Evolutionary conservation across 2,888 invertebrate genomes (phyloP), one percentile per base, ranked within the genome.

Genomic region (Trachelus tabidus): DNA sequence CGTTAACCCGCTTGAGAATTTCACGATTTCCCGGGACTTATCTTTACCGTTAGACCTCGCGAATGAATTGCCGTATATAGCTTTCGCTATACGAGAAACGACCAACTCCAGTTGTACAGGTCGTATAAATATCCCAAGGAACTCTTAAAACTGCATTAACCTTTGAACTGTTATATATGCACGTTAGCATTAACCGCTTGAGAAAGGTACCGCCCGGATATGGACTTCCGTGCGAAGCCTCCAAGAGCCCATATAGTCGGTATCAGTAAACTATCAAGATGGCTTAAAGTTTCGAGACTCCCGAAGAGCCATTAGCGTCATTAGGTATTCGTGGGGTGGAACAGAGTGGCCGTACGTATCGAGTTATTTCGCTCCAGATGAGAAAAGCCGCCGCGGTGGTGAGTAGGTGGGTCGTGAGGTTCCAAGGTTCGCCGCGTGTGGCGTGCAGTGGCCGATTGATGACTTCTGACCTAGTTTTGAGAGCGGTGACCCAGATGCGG

Each of bases 401-500:
- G 81, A 83, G 80, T 79, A 80, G 84, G 80, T 82, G 79, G 79
- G 79, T 81, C 77, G 80, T 34, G 79, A 73, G 35, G 33, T n/a
- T 31, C 75, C 71, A 76, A 77, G 79, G 81, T 81, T 77, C 83
- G 86, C 84, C 87, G 82, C 83, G 81, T 76, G 78, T 71, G 71
- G 71, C 68, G 31, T 68, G 79, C 84, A 79, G 78, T 75, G 75
- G 85, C 86, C 89, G 85, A 89, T 89, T 87, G 89, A 89, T 88
- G 89, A 88, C 88, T 90, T 83, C 87, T 88, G 90, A 87, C 90
- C 90, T 83, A 90, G 89, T 90, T 90, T 85, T 85, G 81, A 83
- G 83, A 84, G 71, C 83, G 81, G 82, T 85, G 90, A 85, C 90
- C 90, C 85, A 89, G 89, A 89, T 90, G 87, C 88, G 87, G 86